Percentiles rank a stretch among this genome's conserved stretches.
Evolutionary conservation across 1,140 invertebrate genomes (phyloP).

Genomic region (Theocolax elegans): DNA sequence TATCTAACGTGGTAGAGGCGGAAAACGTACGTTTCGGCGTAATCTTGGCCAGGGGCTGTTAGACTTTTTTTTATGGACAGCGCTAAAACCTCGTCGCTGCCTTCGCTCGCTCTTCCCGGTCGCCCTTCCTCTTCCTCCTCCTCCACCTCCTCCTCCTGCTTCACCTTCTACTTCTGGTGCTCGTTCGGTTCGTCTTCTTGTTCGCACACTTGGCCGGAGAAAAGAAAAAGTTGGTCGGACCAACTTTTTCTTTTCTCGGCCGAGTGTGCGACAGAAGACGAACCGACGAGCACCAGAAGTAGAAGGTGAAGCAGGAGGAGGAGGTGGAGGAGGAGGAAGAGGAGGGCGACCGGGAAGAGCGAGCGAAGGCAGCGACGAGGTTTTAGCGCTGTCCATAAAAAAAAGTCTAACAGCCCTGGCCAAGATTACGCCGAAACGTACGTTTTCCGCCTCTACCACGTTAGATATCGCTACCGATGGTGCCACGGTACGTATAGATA

Average conservation of each 20-base stretch:
- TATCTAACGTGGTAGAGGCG: not conserved
- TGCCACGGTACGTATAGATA: not conserved
- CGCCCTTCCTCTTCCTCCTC: too few species aligned
- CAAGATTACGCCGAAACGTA: constrained; percentile 58
- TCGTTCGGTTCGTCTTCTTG: not conserved
- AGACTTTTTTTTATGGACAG: constrained; percentile 51
- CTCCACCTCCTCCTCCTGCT: not conserved
- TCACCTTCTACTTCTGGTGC: not conserved
- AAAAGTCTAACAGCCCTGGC: constrained; percentile 51
- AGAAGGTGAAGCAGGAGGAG: constrained; percentile 24
- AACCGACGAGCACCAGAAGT: constrained; percentile 4
- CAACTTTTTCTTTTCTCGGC: constrained; percentile 13
- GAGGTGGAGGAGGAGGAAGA: constrained; percentile 14
- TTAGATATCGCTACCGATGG: not conserved
- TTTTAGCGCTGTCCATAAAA: constrained; percentile 52
- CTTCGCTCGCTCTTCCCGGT: too few species aligned
- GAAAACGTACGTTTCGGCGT: constrained; percentile 49
- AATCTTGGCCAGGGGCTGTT: constrained; percentile 53
- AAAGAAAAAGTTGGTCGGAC: constrained; percentile 25
- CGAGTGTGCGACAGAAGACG: constrained; percentile 23
- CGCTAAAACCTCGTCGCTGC: constrained; percentile 48
- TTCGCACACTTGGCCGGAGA: not conserved
- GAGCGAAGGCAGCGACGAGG: constrained; percentile 46
- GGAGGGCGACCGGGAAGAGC: constrained; percentile 20
- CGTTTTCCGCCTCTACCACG: constrained; percentile 50